phyloP scores from a whole-genome alignment of 1,140 invertebrate genomes.

The Drosophila takahashii region DNA sequence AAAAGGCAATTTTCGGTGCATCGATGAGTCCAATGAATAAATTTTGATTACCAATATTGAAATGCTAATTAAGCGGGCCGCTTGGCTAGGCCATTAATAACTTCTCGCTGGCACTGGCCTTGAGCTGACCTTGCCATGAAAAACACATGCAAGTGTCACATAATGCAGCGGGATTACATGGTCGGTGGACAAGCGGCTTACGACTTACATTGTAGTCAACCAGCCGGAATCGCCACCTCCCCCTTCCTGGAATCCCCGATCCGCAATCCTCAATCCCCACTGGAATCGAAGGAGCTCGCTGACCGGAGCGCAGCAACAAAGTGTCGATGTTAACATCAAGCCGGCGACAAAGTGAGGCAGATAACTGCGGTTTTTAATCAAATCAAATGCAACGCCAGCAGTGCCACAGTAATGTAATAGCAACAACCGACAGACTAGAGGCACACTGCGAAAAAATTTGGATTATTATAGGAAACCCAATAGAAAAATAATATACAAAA shows the following conservation, averaged over 20 bases:
- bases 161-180: constrained; percentile 43
- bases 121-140: constrained; percentile 55
- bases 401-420: constrained; percentile 62
- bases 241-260: neutral
- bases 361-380: constrained; percentile 81
- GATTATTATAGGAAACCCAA: no score
- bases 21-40: constrained; percentile 24
- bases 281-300: constrained; percentile 14
- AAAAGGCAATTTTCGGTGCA: constrained; percentile 38
- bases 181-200: constrained; percentile 42
- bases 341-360: constrained; percentile 73
- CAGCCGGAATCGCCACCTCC: constrained; percentile 5
- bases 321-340: constrained; percentile 69
- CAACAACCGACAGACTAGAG: constrained; percentile 23
- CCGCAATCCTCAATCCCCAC: neutral
- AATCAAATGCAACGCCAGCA: constrained; percentile 68
- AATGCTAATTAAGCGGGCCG: constrained; percentile 57
- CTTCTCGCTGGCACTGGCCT: constrained; percentile 25
- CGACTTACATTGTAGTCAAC: constrained; percentile 38
- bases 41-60: constrained; percentile 54
- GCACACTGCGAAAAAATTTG: neutral
- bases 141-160: constrained; percentile 48
- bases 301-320: constrained; percentile 52
- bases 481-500: no score
- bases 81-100: constrained; percentile 40